Evolutionary conservation across 2,888 invertebrate genomes (phyloP).

Genomic region (Dicycla oo): DNA sequence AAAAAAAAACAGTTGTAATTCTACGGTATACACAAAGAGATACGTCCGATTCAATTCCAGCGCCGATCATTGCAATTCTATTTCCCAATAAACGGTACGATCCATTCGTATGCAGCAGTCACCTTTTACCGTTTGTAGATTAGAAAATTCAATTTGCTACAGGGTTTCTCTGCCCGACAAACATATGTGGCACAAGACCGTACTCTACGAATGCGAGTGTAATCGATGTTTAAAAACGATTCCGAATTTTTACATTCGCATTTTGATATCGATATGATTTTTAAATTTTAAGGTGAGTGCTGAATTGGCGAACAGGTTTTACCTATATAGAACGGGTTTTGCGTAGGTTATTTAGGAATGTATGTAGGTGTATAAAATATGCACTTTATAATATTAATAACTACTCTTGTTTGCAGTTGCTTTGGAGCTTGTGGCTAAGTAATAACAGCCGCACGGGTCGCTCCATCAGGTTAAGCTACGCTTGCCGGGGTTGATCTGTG

Average conservation of each 20-base stretch:
- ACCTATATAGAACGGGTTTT: slow-evolving; percentile 11
- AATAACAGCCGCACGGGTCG: too few species aligned
- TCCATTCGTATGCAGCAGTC: slow-evolving; percentile 58
- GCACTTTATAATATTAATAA: not conserved
- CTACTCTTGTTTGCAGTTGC: too few species aligned
- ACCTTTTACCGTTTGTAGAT: slow-evolving; percentile 56
- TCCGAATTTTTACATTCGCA: slow-evolving; percentile 37
- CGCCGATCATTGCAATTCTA: slow-evolving; percentile 39
- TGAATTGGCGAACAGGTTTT: not conserved
- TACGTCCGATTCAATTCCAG: slow-evolving; percentile 31
- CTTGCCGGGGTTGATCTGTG: too few species aligned
- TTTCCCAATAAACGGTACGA: slow-evolving; percentile 43
- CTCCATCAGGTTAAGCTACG: too few species aligned
- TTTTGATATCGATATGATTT: slow-evolving; percentile 37
- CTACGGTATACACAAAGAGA: not conserved
- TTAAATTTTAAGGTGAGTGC: slow-evolving; percentile 18
- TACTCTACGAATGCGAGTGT: slow-evolving; percentile 28
- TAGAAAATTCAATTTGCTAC: slow-evolving; percentile 61
- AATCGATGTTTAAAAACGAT: slow-evolving; percentile 48
- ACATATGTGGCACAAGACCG: slow-evolving; percentile 38
- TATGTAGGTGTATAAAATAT: not conserved
- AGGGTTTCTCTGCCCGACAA: slow-evolving; percentile 27
- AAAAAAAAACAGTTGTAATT: not conserved
- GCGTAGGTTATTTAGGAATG: not conserved
- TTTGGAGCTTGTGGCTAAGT: too few species aligned